Conservation (phyloP, 2,888 invertebrate species). For the Tillus elongatus region DNA sequence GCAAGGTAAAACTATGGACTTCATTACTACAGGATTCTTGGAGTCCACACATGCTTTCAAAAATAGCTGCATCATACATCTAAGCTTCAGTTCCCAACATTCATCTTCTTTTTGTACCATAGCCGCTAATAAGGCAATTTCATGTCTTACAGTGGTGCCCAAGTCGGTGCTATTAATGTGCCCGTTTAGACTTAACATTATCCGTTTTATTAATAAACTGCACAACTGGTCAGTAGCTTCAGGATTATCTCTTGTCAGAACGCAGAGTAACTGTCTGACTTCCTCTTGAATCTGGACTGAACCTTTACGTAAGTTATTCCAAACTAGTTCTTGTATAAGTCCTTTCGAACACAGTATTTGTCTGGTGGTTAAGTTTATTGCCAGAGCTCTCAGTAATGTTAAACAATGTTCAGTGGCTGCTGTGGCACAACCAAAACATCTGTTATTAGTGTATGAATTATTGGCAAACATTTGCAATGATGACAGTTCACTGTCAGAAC, state of each 20-base stretch:
- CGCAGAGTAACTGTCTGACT: constrained; percentile 78
- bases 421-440: constrained; percentile 81
- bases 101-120: constrained; percentile 86
- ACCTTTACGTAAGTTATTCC: constrained; percentile 81
- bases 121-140: constrained; percentile 79
- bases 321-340: constrained; percentile 79
- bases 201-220: constrained; percentile 68
- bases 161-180: constrained; percentile 66
- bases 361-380: constrained; percentile 67
- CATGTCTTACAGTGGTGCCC: constrained; percentile 72
- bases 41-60: constrained; percentile 66
- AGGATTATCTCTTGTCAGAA: constrained; percentile 79
- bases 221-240: constrained; percentile 78
- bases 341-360: constrained; percentile 73
- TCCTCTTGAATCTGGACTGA: constrained; percentile 75
- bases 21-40: constrained; percentile 78
- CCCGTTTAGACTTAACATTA: constrained; percentile 67
- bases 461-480: no score
- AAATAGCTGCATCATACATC: constrained; percentile 82
- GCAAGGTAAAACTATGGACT: constrained; percentile 87
- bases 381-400: constrained; percentile 80
- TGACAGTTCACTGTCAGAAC: no score
- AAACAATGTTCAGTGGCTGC: constrained; percentile 91
- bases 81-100: constrained; percentile 89
- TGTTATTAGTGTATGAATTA: no score